A percentile compares a stretch with the other conserved stretches of the same genome.
These are phyloP conservation scores for Enteromius trimaculatus DNA, from an alignment of 2,797 vertebrate genomes.

Conservation along the genomic window DNA sequence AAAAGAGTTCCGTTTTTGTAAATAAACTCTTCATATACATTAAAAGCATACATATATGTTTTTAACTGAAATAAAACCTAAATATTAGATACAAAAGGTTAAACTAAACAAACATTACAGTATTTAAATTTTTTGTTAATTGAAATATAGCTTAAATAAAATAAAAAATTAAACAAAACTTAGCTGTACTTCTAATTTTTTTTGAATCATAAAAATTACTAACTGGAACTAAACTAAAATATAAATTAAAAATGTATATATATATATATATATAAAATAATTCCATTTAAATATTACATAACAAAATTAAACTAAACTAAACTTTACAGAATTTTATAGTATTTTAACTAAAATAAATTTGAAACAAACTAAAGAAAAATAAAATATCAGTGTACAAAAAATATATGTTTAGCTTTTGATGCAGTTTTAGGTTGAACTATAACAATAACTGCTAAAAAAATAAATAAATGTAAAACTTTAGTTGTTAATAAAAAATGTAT, in stretches of 20 bases:
- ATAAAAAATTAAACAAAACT: not conserved
- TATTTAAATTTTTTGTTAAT: not conserved
- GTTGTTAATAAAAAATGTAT: too few relatives aligned
- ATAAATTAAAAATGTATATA: not conserved
- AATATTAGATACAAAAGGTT: not conserved
- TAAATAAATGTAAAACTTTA: not conserved
- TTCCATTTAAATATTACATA: not conserved
- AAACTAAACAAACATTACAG: not conserved
- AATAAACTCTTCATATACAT: too few relatives aligned
- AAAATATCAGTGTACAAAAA: not conserved
- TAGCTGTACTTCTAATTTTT: not conserved
- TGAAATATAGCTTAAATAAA: not conserved
- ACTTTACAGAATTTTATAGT: not conserved
- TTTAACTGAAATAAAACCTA: not conserved
- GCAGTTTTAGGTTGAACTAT: not conserved
- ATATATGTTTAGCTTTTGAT: not conserved
- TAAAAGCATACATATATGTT: too few relatives aligned
- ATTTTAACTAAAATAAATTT: not conserved
- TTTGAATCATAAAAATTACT: not conserved
- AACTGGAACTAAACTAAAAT: not conserved
- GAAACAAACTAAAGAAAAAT: not conserved
- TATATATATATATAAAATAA: not conserved
- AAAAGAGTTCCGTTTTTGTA: too few relatives aligned
- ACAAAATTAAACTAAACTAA: not conserved
- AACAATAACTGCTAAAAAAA: not conserved